A percentile compares a stretch with the other conserved stretches of the same genome.
Evolutionary conservation across 2,113 vertebrate species (phyloP).

Genomic region (Mobula hypostoma): DNA sequence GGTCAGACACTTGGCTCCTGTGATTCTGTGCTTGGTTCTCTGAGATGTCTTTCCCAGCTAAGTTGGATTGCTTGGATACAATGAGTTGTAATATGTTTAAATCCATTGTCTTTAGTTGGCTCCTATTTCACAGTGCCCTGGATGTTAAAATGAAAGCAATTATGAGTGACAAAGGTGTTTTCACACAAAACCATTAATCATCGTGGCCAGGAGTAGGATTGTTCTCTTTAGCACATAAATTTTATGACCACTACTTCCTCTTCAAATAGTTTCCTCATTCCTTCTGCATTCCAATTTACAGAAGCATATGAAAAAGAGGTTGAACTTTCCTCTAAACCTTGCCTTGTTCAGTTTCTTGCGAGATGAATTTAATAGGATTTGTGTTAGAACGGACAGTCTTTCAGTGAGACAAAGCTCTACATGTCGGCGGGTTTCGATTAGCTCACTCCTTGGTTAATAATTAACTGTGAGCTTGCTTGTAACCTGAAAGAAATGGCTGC

Average conservation of each 20-base stretch:
- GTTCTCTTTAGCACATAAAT: neutral
- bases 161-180: neutral
- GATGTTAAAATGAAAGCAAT: neutral
- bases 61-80: no score
- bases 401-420: neutral
- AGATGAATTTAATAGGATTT: neutral
- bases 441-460: neutral
- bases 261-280: conserved; percentile 21
- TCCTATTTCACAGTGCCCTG: neutral
- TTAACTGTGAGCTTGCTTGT: neutral
- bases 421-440: neutral
- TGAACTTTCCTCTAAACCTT: neutral
- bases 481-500: neutral
- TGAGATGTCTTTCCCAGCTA: neutral
- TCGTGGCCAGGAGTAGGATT: neutral
- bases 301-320: neutral
- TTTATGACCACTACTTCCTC: neutral
- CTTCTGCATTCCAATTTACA: neutral
- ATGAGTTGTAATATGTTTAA: neutral
- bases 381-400: neutral
- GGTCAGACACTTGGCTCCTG: neutral
- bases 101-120: neutral
- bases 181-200: neutral
- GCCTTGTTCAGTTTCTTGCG: neutral
- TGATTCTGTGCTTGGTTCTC: neutral